Evolutionary conservation across 2,888 invertebrate genomes (phyloP), one percentile per base, ranked within the genome.

Genomic region (Ommatoiulus sabulosus): DNA sequence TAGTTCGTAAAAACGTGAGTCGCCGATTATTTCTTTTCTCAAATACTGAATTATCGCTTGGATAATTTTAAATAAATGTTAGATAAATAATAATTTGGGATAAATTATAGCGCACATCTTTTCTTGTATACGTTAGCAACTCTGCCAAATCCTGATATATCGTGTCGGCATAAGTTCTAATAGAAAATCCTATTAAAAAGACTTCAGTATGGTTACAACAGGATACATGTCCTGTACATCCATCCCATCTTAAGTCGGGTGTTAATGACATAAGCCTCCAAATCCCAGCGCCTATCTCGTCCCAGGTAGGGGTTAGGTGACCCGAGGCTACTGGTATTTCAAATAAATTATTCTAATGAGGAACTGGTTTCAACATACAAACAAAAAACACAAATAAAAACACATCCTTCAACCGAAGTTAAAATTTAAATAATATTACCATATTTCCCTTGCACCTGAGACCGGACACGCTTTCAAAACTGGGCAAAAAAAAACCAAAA

Each of bases 391-490:
- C 1, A 57, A 17, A 57, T n/a, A 57, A 57, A 63, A 63, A 72
- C 8, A 46, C 46, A 72, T 72, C 72, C 20, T 72, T 24, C 20
- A 24, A 20, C 72, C 24, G 20, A 72, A 72, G 72, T 72, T 24
- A 24, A 72, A 72, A 72, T 72, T 72, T 72, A 72, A 72, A 72
- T 72, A 72, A 72, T 24, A 72, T 72, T 24, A 72, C 72, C 72
- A 72, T 72, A 72, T 72, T 72, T 72, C 72, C 72, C 72, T 20
- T 72, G 72, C 72, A 72, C 24, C 72, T 63, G 4, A 72, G 72
- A 72, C 72, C 24, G 24, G 72, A 72, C 72, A 24, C 20, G 24
- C 72, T 72, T 72, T 72, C 6, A 20, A 72, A 52, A 72, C 8
- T 8, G 24, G 72, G n/a, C 4, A 24, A 72, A 7, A 46, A 46